phyloP scores from a whole-genome alignment of 2,113 vertebrate species.

The Phocoena sinus region DNA sequence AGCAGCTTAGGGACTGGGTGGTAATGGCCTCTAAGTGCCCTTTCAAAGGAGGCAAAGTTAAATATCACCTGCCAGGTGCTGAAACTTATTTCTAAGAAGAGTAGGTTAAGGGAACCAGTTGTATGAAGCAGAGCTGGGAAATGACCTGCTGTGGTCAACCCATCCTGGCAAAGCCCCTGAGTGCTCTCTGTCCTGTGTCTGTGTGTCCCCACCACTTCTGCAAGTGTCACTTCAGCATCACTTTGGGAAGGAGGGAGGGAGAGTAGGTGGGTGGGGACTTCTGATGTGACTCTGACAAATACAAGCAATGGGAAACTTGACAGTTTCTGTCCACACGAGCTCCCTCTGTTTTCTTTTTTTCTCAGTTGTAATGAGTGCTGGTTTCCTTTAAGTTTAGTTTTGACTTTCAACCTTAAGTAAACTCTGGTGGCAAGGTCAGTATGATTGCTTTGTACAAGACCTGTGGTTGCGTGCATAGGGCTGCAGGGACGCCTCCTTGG shows the following conservation, averaged over 20 bases:
- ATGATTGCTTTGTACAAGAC: neutral
- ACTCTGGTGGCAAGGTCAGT: neutral
- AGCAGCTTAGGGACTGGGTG: conserved; percentile 11
- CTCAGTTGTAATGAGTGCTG: neutral
- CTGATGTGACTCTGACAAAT: neutral
- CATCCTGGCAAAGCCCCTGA: neutral
- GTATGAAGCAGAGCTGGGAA: neutral
- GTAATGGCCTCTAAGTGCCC: conserved; percentile 25
- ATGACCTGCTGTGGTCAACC: neutral
- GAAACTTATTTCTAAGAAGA: neutral
- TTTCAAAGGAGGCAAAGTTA: conserved; percentile 51
- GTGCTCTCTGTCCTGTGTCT: neutral
- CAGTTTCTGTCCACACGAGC: neutral
- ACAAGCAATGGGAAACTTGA: neutral
- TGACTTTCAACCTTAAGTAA: conserved; percentile 36
- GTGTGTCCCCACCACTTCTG: neutral
- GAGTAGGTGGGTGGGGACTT: neutral
- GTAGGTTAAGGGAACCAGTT: neutral
- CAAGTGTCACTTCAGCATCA: neutral
- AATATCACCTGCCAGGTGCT: conserved; percentile 58
- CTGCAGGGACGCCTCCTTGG: accelerated
- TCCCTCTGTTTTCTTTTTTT: neutral
- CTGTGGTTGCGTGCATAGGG: neutral
- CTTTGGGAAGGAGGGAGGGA: neutral
- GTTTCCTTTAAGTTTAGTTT: neutral